Percentiles rank a stretch among this genome's conserved stretches.
Conservation (phyloP, 2,888 invertebrate genomes). For the Stenotaenia linearis region DNA sequence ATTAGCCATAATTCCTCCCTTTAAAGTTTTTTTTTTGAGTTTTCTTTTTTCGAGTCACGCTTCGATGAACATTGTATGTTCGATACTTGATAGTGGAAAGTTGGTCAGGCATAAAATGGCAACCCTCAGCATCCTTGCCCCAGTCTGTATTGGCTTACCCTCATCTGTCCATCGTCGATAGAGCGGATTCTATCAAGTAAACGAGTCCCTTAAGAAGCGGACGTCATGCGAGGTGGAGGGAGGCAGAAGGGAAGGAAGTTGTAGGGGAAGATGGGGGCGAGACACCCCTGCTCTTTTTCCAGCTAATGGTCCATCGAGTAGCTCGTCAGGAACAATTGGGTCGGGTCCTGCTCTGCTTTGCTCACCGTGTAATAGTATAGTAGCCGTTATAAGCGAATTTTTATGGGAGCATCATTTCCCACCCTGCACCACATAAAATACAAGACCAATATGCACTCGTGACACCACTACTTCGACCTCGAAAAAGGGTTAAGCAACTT, state of each 20-base stretch:
- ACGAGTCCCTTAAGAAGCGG: constrained; percentile 24
- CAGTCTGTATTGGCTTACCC: constrained; percentile 8
- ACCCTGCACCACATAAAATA: not conserved
- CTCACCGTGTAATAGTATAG: constrained; percentile 2
- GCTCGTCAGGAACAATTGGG: constrained; percentile 24
- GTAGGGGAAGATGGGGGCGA: not conserved
- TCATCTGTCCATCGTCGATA: constrained; percentile 19
- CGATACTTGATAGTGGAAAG: constrained; percentile 15
- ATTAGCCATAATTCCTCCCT: too few relatives aligned
- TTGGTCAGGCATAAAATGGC: constrained; percentile 14
- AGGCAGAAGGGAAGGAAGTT: constrained; percentile 3
- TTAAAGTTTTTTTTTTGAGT: not conserved
- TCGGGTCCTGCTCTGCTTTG: not conserved
- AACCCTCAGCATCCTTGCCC: constrained; percentile 15
- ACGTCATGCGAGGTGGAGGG: not conserved
- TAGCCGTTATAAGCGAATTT: constrained; percentile 10
- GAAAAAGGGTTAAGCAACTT: not conserved
- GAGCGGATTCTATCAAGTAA: constrained; percentile 26
- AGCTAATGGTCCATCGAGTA: constrained; percentile 24
- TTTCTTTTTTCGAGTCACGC: not conserved
- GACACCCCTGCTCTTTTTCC: not conserved
- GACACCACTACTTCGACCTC: not conserved
- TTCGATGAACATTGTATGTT: not conserved
- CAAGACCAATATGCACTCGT: not conserved
- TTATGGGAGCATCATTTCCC: constrained; percentile 19